These are phyloP conservation scores for Proisotoma minuta DNA, from an alignment of 2,888 invertebrate species.

Conservation along the genomic window DNA sequence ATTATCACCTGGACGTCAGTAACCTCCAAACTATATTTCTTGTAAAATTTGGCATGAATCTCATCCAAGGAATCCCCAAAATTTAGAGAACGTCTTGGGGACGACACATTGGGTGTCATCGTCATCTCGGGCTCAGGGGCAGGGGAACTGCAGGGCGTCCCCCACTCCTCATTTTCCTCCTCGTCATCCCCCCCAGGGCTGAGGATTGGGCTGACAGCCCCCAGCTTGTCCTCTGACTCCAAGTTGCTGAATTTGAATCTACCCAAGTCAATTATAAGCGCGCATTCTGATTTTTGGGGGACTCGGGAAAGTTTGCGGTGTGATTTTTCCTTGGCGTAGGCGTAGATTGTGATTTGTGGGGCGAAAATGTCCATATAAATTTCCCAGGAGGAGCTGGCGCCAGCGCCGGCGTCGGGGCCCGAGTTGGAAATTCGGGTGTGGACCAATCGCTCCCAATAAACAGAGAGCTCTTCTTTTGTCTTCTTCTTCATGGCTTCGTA, in stretches of 20 bases:
- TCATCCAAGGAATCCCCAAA: constrained; percentile 56
- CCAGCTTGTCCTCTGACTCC: constrained; percentile 20
- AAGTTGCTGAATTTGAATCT: constrained; percentile 62
- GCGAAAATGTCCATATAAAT: constrained; percentile 87
- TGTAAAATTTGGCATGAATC: constrained; percentile 48
- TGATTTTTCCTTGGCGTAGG: constrained; percentile 17
- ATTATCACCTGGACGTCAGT: constrained; percentile 80
- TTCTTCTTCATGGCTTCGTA: constrained; percentile 61
- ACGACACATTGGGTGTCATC: constrained; percentile 18
- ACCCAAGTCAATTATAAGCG: constrained; percentile 87
- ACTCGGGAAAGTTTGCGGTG: background rate
- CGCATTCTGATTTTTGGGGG: constrained; percentile 47
- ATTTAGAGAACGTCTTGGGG: constrained; percentile 33
- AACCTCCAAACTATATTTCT: constrained; percentile 60
- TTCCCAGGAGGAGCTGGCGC: constrained; percentile 61
- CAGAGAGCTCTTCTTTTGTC: constrained; percentile 67
- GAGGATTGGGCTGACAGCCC: constrained; percentile 23
- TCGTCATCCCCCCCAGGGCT: constrained; percentile 46
- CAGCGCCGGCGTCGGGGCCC: background rate
- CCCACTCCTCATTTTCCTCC: constrained; percentile 61
- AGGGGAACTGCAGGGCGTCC: constrained; percentile 83
- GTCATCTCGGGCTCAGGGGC: constrained; percentile 56
- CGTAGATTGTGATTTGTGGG: constrained; percentile 82
- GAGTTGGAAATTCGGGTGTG: constrained; percentile 15
- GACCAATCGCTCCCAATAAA: constrained; percentile 63